These are phyloP conservation scores for Chloroceryle amazona DNA, from an alignment of 2,797 vertebrate species.

Conservation along the genomic window DNA sequence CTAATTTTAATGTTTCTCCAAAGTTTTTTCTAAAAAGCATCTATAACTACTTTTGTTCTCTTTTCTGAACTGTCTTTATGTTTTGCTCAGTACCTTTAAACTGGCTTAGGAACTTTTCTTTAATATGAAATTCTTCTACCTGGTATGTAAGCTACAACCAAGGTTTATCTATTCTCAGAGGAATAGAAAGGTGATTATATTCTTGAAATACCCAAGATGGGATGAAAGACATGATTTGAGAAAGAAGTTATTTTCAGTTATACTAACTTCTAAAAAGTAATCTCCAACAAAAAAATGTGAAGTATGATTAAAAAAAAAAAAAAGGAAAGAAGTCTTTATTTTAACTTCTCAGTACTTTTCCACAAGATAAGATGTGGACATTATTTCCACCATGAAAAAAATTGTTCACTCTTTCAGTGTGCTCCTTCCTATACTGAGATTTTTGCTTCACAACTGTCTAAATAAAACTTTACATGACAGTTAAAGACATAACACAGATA, in stretches of 20 bases:
- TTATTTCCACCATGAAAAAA: background rate
- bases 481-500: background rate
- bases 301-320: rapidly evolving
- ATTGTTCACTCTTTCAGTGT: background rate
- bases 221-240: background rate
- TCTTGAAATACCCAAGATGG: background rate
- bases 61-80: background rate
- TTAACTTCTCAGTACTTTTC: background rate
- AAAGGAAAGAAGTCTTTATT: background rate
- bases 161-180: background rate
- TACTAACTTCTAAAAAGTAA: background rate
- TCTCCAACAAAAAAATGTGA: background rate
- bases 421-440: background rate
- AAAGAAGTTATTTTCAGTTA: background rate
- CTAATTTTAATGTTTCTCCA: background rate
- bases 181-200: background rate
- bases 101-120: background rate
- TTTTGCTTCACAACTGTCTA: background rate
- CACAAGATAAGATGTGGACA: background rate
- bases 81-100: background rate
- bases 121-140: background rate
- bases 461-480: slow-evolving; percentile 6
- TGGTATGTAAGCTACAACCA: background rate
- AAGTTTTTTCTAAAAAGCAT: background rate
- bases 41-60: background rate